Conservation (phyloP, 1,140 invertebrate genomes). For the Agraylea sexmaculata region DNA sequence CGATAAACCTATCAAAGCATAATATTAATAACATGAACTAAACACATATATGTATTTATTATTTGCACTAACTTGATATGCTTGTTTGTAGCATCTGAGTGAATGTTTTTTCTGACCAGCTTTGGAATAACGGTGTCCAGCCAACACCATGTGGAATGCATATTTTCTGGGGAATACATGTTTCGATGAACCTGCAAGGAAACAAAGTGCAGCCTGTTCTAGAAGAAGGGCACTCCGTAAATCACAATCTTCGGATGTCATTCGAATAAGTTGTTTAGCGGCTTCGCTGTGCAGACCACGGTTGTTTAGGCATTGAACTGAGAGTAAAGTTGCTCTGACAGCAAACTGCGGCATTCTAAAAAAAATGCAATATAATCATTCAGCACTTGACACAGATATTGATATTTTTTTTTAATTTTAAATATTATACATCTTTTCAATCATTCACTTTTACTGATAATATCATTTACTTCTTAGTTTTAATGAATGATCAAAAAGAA, state of each 20-base stretch:
- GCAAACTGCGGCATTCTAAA: slow-evolving; percentile 77
- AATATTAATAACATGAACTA: too few relatives aligned
- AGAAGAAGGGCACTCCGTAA: slow-evolving; percentile 79
- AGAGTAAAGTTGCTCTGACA: slow-evolving; percentile 77
- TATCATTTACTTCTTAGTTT: too few relatives aligned
- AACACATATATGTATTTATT: not conserved
- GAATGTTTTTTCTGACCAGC: slow-evolving; percentile 84
- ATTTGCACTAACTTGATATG: slow-evolving; percentile 61
- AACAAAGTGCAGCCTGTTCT: slow-evolving; percentile 93
- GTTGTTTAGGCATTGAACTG: slow-evolving; percentile 73
- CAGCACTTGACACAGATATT: too few relatives aligned
- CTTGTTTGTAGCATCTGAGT: slow-evolving; percentile 82
- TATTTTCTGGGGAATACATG: slow-evolving; percentile 76
- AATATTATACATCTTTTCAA: too few relatives aligned
- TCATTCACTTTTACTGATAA: too few relatives aligned
- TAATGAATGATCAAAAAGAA: too few relatives aligned
- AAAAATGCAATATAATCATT: slow-evolving; percentile 20
- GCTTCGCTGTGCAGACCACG: slow-evolving; percentile 72
- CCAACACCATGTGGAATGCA: slow-evolving; percentile 93
- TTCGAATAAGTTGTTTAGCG: slow-evolving; percentile 83
- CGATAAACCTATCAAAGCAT: slow-evolving; percentile 60
- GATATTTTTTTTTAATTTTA: too few relatives aligned
- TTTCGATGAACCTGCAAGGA: slow-evolving; percentile 56
- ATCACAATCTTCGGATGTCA: slow-evolving; percentile 92
- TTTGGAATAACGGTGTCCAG: slow-evolving; percentile 86